phyloP scores from a whole-genome alignment of 30 jellyfish, hydroid and myxozoan species.

The Chironex yamaguchii region DNA sequence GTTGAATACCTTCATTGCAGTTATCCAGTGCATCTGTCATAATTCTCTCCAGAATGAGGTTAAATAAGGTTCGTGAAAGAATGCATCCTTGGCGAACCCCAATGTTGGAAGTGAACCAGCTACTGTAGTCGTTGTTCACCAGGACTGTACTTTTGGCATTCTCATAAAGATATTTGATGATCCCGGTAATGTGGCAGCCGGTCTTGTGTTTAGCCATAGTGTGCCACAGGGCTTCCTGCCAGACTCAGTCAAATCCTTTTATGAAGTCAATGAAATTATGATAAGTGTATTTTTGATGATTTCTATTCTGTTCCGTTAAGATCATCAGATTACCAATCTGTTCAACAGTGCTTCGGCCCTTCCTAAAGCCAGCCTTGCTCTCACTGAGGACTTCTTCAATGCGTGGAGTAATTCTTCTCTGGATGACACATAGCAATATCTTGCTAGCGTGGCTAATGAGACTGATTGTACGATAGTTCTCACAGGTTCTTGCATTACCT shows the following conservation, averaged over 20 bases:
- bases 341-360: constrained; percentile 15
- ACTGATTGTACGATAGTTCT: constrained; percentile 44
- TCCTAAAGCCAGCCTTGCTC: constrained; percentile 49
- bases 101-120: constrained; percentile 7
- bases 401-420: constrained; percentile 29
- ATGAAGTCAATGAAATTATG: background rate
- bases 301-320: background rate
- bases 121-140: constrained; percentile 10
- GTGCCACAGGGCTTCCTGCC: constrained; percentile 55
- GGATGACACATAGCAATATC: constrained; percentile 3
- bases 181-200: constrained; percentile 10
- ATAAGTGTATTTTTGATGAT: constrained; percentile 2
- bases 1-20: no score
- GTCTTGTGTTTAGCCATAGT: constrained; percentile 1
- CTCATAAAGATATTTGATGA: constrained; percentile 14
- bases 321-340: constrained; percentile 21
- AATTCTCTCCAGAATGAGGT: constrained; percentile 24
- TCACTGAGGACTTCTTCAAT: constrained; percentile 13
- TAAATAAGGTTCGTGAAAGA: constrained; percentile 36
- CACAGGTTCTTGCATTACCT: constrained; percentile 11
- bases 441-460: constrained; percentile 52
- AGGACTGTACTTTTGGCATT: constrained; percentile 35
- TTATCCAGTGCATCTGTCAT: constrained; percentile 4
- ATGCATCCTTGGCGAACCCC: constrained; percentile 52
- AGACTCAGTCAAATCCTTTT: constrained; percentile 34